Evolutionary conservation across 1,140 invertebrate genomes (phyloP).

Genomic region (Megathymus violae): DNA sequence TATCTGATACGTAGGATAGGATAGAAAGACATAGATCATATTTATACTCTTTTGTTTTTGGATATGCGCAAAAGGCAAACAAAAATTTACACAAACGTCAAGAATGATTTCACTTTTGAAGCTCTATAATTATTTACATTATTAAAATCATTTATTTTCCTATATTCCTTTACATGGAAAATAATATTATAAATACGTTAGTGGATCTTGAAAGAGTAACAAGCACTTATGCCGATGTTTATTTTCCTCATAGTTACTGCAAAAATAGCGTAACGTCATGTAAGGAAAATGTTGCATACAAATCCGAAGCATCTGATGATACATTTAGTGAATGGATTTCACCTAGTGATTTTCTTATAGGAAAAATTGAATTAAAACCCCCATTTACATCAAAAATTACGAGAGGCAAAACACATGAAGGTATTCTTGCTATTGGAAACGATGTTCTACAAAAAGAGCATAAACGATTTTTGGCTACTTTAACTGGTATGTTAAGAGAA

Average conservation of each 20-base stretch:
- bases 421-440: constrained; percentile 68
- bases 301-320: constrained; percentile 9
- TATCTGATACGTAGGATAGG: too few relatives aligned
- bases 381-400: constrained; percentile 77
- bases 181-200: constrained; percentile 49
- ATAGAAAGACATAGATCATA: too few relatives aligned
- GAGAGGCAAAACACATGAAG: constrained; percentile 70
- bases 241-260: constrained; percentile 54
- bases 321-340: constrained; percentile 59
- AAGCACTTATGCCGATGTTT: constrained; percentile 68
- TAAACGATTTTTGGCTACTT: constrained; percentile 46
- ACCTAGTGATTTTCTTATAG: constrained; percentile 72
- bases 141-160: background rate
- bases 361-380: constrained; percentile 60
- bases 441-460: constrained; percentile 54
- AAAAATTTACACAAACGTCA: background rate
- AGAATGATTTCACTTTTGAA: background rate
- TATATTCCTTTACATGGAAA: constrained; percentile 50
- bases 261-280: constrained; percentile 9
- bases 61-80: too few relatives aligned
- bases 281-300: constrained; percentile 10
- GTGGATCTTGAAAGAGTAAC: constrained; percentile 51
- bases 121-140: background rate
- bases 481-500: constrained; percentile 53
- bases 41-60: too few relatives aligned